phyloP scores from a whole-genome alignment of 1,140 invertebrate species.

The Laodelphax striatellus region DNA sequence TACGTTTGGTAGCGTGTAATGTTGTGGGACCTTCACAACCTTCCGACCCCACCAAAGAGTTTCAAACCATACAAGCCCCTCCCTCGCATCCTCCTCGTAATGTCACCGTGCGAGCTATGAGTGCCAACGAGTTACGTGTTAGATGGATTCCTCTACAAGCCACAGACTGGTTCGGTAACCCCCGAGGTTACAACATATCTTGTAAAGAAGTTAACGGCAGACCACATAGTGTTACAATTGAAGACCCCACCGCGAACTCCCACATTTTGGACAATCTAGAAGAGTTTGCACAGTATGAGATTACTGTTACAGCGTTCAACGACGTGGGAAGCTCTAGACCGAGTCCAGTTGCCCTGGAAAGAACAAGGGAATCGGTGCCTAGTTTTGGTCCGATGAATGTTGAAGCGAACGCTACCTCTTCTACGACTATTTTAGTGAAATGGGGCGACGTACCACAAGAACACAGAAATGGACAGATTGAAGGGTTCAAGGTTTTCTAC shows the following conservation, averaged over 20 bases:
- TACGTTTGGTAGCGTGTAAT: constrained; percentile 87
- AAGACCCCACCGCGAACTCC: constrained; percentile 82
- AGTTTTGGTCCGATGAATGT: constrained; percentile 76
- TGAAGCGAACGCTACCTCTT: constrained; percentile 81
- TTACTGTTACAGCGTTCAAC: constrained; percentile 84
- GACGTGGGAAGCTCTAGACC: constrained; percentile 75
- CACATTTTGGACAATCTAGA: constrained; percentile 74
- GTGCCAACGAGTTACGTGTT: constrained; percentile 80
- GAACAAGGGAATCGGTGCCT: constrained; percentile 89
- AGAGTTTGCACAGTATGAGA: constrained; percentile 84
- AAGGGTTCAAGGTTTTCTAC: constrained; percentile 90
- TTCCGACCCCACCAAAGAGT: constrained; percentile 85
- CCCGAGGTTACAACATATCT: constrained; percentile 86
- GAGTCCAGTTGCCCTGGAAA: constrained; percentile 71
- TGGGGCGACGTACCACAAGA: constrained; percentile 85
- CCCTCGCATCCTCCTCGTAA: constrained; percentile 88
- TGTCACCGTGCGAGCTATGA: constrained; percentile 88
- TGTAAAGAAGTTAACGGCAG: constrained; percentile 47
- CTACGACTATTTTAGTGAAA: constrained; percentile 85
- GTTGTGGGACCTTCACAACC: constrained; percentile 83
- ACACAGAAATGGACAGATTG: constrained; percentile 88
- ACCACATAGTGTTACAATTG: constrained; percentile 40
- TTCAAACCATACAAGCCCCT: constrained; percentile 91
- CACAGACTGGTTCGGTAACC: constrained; percentile 92
- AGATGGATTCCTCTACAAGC: constrained; percentile 92